These are phyloP conservation scores for Formica aserva DNA, from an alignment of 2,888 invertebrate species.

Conservation along the genomic window DNA sequence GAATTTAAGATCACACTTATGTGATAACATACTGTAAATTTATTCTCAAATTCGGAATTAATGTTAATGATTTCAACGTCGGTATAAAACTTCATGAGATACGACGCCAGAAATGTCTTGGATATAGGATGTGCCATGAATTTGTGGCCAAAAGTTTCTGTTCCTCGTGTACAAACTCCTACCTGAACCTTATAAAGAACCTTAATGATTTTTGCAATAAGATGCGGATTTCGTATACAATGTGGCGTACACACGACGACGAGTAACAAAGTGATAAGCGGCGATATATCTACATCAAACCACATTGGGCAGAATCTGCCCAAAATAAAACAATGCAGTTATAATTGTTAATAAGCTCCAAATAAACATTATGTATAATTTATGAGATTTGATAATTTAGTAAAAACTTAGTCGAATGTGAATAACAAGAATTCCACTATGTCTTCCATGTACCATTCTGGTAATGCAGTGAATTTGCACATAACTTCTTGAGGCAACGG, in stretches of 20 bases:
- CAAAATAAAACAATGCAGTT: neutral
- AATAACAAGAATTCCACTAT: slow-evolving; percentile 98
- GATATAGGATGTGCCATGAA: no score
- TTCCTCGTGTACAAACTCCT: slow-evolving; percentile 8
- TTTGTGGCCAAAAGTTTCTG: no score
- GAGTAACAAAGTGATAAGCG: slow-evolving; percentile 90
- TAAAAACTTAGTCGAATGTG: slow-evolving; percentile 96
- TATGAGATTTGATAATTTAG: slow-evolving; percentile 85
- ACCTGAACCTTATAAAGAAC: slow-evolving; percentile 92
- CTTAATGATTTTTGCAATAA: slow-evolving; percentile 98
- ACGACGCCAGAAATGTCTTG: no score
- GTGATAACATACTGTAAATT: no score
- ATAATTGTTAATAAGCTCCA: slow-evolving; percentile 3
- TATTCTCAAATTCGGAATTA: no score
- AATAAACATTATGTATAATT: slow-evolving; percentile 1
- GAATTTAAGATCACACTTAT: no score
- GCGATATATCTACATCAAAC: slow-evolving; percentile 72
- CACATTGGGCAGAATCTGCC: slow-evolving; percentile 91
- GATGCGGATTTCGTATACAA: slow-evolving; percentile 97
- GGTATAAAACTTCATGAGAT: no score
- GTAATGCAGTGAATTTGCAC: no score
- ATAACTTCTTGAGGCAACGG: no score
- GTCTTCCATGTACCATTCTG: slow-evolving; percentile 96
- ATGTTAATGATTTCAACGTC: no score
- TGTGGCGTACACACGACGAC: slow-evolving; percentile 90